phyloP scores from a whole-genome alignment of 2,113 vertebrate genomes.

The Pelecanoides urinatrix region DNA sequence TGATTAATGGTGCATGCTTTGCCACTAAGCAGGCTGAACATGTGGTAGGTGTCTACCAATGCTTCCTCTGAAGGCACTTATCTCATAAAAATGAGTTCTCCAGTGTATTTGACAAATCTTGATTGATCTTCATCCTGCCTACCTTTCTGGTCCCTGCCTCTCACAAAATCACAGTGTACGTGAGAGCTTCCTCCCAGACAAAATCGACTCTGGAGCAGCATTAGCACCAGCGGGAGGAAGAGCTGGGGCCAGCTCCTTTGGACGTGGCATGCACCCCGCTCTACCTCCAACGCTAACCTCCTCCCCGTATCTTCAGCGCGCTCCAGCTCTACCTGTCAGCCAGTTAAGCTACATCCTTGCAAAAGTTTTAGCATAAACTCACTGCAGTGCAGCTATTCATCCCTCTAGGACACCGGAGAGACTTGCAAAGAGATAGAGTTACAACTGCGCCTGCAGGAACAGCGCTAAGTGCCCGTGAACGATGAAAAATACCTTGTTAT shows the following conservation, averaged over 20 bases:
- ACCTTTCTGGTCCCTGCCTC: slow-evolving; percentile 1
- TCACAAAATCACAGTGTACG: neutral
- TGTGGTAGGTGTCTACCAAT: neutral
- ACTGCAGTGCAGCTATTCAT: neutral
- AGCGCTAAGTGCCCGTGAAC: neutral
- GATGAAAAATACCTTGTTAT: neutral
- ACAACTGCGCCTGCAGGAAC: neutral
- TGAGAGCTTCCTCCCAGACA: neutral
- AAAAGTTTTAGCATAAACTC: neutral
- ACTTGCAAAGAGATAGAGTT: neutral
- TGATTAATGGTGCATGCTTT: slow-evolving; percentile 1
- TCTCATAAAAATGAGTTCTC: slow-evolving; percentile 29
- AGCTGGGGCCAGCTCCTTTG: neutral
- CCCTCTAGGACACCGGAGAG: neutral
- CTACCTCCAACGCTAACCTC: neutral
- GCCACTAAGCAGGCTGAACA: slow-evolving; percentile 28
- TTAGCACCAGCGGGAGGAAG: neutral
- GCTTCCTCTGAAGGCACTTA: slow-evolving; percentile 35
- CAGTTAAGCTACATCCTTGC: neutral
- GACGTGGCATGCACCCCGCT: accelerated
- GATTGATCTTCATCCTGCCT: slow-evolving; percentile 37
- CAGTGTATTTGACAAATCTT: slow-evolving; percentile 6
- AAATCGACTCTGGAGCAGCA: neutral
- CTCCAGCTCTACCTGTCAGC: neutral
- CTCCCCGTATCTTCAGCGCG: neutral